A percentile compares a stretch with the other conserved stretches of the same genome.
These are phyloP conservation scores for Seira sanloemensis DNA, from an alignment of 2,888 invertebrate species.

Conservation along the genomic window DNA sequence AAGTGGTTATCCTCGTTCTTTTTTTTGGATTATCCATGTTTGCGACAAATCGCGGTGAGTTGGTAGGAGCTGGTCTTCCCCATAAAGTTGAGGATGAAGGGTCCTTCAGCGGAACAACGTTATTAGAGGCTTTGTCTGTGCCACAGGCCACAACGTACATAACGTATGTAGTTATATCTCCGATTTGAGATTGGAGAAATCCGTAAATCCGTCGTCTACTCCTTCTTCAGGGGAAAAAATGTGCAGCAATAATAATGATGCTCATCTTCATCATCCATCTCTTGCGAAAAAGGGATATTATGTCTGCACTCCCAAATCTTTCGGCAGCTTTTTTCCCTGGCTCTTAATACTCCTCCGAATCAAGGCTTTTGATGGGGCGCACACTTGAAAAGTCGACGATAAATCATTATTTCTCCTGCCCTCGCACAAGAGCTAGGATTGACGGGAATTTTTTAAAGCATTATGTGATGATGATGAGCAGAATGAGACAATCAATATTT, in stretches of 20 bases:
- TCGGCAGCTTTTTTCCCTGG: neutral
- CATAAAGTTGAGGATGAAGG: neutral
- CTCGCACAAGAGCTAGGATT: constrained; percentile 48
- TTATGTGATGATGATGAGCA: no score
- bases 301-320: no score
- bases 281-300: neutral
- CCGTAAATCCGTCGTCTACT: no score
- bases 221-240: no score
- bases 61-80: neutral
- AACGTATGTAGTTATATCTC: no score
- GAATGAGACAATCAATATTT: neutral
- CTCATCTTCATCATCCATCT: constrained; percentile 8
- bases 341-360: constrained; percentile 44
- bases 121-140: no score
- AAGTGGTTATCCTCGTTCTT: no score
- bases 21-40: neutral
- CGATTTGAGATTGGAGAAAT: no score
- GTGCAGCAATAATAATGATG: constrained; percentile 13
- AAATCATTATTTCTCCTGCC: constrained; percentile 62
- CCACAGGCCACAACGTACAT: no score
- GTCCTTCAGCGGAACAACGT: neutral
- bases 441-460: constrained; percentile 53
- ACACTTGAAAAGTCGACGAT: constrained; percentile 53
- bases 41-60: neutral
- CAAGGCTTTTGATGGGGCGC: constrained; percentile 43